Percentiles rank a stretch among this genome's conserved stretches.
These are phyloP conservation scores for Enteromius radiatus DNA, from an alignment of 2,797 vertebrate species.

Conservation along the genomic window DNA sequence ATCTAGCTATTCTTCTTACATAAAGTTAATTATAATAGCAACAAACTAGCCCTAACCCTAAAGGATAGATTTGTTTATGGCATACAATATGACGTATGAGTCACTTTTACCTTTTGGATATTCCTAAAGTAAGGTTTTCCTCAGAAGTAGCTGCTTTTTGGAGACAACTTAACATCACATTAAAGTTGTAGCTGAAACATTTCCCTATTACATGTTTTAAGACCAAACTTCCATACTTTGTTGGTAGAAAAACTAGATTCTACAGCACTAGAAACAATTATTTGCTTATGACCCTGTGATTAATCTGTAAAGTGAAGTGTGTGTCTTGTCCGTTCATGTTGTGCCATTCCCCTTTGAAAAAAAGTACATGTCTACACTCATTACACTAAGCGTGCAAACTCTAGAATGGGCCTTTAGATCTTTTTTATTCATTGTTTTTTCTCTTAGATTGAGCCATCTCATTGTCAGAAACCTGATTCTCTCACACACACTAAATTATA, in stretches of 20 bases:
- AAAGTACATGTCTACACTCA: not conserved
- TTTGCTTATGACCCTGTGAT: slow-evolving; percentile 4
- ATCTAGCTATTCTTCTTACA: slow-evolving; percentile 27
- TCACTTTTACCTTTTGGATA: no score
- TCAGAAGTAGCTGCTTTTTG: not conserved
- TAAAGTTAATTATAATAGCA: not conserved
- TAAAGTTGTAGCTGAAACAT: slow-evolving; percentile 28
- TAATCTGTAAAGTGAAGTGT: not conserved
- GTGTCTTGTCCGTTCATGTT: slow-evolving; percentile 12
- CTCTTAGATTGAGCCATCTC: slow-evolving; percentile 51
- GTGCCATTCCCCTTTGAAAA: not conserved
- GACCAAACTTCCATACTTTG: not conserved
- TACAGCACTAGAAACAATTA: not conserved
- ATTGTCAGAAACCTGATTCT: slow-evolving; percentile 62
- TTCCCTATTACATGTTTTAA: slow-evolving; percentile 1
- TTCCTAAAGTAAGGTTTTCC: not conserved
- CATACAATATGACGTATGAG: not conserved
- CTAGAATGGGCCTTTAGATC: not conserved
- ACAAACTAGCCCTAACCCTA: not conserved
- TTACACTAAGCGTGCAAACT: not conserved
- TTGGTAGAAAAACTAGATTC: slow-evolving; percentile 1
- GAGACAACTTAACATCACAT: not conserved
- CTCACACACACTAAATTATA: slow-evolving; percentile 59
- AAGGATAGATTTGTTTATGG: not conserved
- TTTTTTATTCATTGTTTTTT: slow-evolving; percentile 21